Evolutionary conservation across 2,888 invertebrate genomes (phyloP).

Genomic region (Oconnorella tubifera): DNA sequence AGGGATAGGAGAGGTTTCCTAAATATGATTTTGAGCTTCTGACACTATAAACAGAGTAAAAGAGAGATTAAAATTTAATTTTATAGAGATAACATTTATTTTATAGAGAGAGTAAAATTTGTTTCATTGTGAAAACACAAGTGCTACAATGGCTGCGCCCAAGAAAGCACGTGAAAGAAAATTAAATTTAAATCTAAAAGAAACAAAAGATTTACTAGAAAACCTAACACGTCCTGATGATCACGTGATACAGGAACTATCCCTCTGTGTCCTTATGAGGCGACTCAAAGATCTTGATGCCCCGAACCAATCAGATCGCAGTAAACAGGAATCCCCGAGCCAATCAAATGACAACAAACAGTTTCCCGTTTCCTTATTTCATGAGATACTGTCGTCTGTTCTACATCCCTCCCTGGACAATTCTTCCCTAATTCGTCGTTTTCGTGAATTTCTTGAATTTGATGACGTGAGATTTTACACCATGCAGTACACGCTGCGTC

Average conservation of each 20-base stretch:
- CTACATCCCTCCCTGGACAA: background rate
- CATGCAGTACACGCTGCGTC: constrained; percentile 64
- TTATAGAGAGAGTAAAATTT: no score
- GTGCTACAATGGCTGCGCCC: no score
- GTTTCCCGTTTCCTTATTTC: background rate
- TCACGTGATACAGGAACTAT: background rate
- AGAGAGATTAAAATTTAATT: no score
- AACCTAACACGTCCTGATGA: background rate
- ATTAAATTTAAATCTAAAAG: no score
- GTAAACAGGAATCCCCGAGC: background rate
- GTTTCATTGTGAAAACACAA: no score
- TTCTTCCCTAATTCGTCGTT: background rate
- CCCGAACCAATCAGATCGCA: background rate
- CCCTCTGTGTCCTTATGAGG: background rate
- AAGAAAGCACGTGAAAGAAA: no score
- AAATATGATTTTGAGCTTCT: no score
- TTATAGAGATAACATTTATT: no score
- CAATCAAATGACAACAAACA: background rate
- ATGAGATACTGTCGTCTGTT: background rate
- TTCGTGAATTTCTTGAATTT: constrained; percentile 55
- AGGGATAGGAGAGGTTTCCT: no score
- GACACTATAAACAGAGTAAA: no score
- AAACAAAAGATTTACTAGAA: no score
- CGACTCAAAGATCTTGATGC: background rate
- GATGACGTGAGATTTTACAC: constrained; percentile 73